phyloP scores from a whole-genome alignment of 1,140 invertebrate species.

The Brevipalpus yothersi region DNA sequence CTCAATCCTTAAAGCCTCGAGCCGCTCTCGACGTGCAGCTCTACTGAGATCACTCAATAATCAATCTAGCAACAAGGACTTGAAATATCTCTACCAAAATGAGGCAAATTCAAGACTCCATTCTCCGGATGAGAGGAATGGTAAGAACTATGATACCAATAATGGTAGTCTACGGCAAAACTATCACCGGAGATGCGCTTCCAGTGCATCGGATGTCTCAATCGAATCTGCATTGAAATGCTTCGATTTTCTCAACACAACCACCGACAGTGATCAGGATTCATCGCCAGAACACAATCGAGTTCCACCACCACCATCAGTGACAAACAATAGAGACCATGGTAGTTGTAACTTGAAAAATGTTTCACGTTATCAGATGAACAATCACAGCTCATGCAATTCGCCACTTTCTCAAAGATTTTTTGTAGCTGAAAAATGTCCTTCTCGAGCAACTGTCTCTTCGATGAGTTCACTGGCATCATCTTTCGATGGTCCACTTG shows the following conservation, averaged over 20 bases:
- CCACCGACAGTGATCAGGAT: slow-evolving; percentile 19
- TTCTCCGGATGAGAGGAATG: background rate
- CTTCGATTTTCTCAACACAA: slow-evolving; percentile 27
- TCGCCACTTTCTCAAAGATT: too few species aligned
- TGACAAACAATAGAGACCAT: too few species aligned
- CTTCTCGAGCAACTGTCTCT: background rate
- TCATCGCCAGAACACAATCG: slow-evolving; percentile 1
- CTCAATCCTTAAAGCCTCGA: slow-evolving; percentile 19
- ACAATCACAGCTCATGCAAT: too few species aligned
- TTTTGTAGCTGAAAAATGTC: background rate
- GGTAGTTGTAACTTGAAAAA: too few species aligned
- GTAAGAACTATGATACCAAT: slow-evolving; percentile 9
- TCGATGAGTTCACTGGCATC: background rate
- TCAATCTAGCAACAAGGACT: background rate
- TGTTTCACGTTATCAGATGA: too few species aligned
- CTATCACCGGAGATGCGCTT: slow-evolving; percentile 13
- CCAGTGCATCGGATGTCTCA: slow-evolving; percentile 21
- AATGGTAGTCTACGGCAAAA: too few species aligned
- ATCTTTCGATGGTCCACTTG: background rate
- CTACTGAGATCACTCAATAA: background rate
- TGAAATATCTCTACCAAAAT: background rate
- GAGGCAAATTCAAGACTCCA: too few species aligned
- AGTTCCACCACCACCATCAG: background rate
- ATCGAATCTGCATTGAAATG: slow-evolving; percentile 28
- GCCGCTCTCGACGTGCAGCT: background rate